A percentile compares a stretch with the other conserved stretches of the same genome.
Evolutionary conservation across 2,113 vertebrate species (phyloP).

Genomic region (Gopherus flavomarginatus): DNA sequence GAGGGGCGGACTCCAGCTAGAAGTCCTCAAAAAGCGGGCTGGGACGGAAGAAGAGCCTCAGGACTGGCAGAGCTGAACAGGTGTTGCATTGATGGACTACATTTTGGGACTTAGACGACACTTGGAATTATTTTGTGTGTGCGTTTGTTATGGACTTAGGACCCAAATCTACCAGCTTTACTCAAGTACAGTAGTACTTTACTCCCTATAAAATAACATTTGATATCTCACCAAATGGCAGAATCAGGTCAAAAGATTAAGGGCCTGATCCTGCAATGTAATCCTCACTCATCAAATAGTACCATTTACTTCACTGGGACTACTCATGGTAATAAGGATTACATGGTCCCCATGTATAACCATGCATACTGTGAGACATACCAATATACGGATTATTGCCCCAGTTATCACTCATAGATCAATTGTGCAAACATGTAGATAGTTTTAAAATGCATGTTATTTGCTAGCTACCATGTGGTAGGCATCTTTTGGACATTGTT

Average conservation of each 20-base stretch:
- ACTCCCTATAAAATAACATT: not conserved
- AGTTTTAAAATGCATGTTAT: conserved; percentile 9
- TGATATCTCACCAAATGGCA: not conserved
- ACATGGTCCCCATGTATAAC: not conserved
- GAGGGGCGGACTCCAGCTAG: not conserved
- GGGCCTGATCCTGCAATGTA: not conserved
- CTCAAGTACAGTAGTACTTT: not conserved
- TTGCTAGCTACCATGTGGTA: not conserved
- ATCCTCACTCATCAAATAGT: accelerated
- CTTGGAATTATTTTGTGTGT: not conserved
- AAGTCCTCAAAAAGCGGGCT: not conserved
- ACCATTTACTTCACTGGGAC: not conserved
- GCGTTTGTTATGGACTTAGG: not conserved
- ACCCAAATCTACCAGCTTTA: not conserved
- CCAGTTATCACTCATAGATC: accelerated
- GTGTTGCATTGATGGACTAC: not conserved
- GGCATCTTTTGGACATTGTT: accelerated
- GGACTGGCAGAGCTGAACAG: too few species aligned
- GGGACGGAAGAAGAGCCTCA: not conserved
- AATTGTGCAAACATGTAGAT: not conserved
- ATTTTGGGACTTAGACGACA: not conserved
- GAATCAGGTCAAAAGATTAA: not conserved
- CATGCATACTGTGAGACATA: not conserved
- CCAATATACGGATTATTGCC: not conserved
- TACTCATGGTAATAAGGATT: not conserved